phyloP scores from a whole-genome alignment of 92 coral and sea anemone genomes.

The Diadumene lineata region DNA sequence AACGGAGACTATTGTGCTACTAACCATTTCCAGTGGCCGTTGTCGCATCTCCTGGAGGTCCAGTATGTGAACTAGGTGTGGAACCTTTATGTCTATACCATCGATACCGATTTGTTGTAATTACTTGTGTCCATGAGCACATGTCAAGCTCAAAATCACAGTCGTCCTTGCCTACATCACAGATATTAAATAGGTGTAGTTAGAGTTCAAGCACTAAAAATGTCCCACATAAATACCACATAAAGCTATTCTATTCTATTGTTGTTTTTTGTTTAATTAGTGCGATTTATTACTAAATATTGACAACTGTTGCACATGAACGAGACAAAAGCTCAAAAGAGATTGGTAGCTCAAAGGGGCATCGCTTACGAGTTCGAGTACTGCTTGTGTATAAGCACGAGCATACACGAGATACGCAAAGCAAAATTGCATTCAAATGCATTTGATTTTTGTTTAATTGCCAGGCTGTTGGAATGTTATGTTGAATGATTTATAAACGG shows the following conservation, averaged over 20 bases:
- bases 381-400: no score
- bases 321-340: no score
- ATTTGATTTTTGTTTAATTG: no score
- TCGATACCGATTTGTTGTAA: conserved; percentile 23
- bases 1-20: no score
- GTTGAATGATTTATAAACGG: neutral
- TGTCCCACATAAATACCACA: neutral
- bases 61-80: conserved; percentile 57
- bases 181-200: neutral
- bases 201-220: neutral
- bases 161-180: conserved; percentile 57
- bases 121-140: conserved; percentile 44
- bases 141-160: conserved; percentile 46
- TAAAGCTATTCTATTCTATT: neutral
- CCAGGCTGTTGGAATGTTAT: no score
- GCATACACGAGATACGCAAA: no score
- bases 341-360: no score
- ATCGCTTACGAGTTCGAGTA: no score
- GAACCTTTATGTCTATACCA: conserved; percentile 42
- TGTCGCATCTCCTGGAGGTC: conserved; percentile 52
- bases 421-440: no score
- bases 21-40: no score
- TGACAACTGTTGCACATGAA: no score
- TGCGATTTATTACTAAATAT: no score
- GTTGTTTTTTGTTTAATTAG: neutral